Conservation (phyloP, 2,888 invertebrate genomes). For the Ectemnius cavifrons region DNA sequence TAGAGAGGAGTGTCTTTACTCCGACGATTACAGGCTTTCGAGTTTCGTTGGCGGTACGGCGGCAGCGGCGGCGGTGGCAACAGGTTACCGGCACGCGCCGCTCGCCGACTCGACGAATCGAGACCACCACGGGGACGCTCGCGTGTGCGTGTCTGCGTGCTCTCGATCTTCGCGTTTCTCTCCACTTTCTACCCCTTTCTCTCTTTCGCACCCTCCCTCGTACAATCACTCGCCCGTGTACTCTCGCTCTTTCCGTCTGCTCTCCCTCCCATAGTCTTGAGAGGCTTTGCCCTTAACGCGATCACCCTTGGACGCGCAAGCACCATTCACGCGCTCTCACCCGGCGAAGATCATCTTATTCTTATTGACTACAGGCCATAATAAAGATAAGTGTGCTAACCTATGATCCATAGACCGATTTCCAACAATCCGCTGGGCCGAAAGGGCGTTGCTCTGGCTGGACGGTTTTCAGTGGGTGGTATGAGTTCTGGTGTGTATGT, state of each 20-base stretch:
- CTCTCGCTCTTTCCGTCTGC: not conserved
- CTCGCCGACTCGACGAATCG: constrained; percentile 50
- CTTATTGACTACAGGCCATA: too few relatives aligned
- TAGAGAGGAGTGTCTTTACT: constrained; percentile 52
- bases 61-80: constrained; percentile 51
- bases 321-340: not conserved
- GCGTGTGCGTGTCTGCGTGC: constrained; percentile 61
- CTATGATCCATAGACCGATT: constrained; percentile 75
- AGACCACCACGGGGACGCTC: constrained; percentile 57
- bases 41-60: constrained; percentile 51
- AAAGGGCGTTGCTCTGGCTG: constrained; percentile 32
- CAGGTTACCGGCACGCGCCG: constrained; percentile 65
- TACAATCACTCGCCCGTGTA: constrained; percentile 7
- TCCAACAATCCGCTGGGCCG: constrained; percentile 59
- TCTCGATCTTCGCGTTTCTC: constrained; percentile 54
- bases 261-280: not conserved
- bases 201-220: not conserved
- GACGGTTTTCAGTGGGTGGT: not conserved
- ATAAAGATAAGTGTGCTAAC: constrained; percentile 60
- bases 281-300: not conserved
- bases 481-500: too few relatives aligned
- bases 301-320: not conserved
- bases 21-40: constrained; percentile 63
- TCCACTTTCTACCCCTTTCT: constrained; percentile 27
- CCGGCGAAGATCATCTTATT: not conserved